Base-by-base conservation (phyloP, 2,113 vertebrate genomes). In the Psittacus erithacus region DNA sequence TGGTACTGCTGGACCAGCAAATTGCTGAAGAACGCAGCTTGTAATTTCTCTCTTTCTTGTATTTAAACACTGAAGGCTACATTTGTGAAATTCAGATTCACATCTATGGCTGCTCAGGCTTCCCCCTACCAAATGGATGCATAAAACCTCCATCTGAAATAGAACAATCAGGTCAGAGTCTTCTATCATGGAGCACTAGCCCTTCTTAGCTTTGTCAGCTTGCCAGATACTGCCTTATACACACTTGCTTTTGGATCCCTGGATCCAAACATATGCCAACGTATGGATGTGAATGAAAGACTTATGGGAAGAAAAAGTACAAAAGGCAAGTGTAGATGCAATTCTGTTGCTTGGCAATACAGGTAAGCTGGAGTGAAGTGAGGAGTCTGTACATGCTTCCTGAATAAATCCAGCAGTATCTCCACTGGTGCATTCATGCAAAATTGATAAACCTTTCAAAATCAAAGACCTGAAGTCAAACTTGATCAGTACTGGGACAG, bases 201-300 rank as follows among this genome's bases (percentile, higher is more conserved):
- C 22, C 49, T 49, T 18, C 49, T 59, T 62, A 74, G 25, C 14
- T 84, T 84, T 38, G 71, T 53, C 53, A 70, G 9, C 29, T 80
- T 88, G 59, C 28, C 82, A 90, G 44, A 35, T 67, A 69, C 7
- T 74, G 64, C 22, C 31, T 65, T 38, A 78, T 9, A 76, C 11
- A 39, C 11, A 16, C 7, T 63, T 0, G 0, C 23, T 83, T 83
- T 62, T 74, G 44, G 28, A 80, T 74, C 59, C 60, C 81, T 0
- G 5, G 53, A n/a, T 20, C 74, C 38, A 39, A 39, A 39, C 38
- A 10, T 39, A 77, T 59, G 28, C 8, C 43, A 88, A 53, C 8
- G 27, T 13, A 49, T 7, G 68, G 25, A 43, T 1, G 2, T 17
- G 33, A 59, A 62, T 49, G 50, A 50, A 92, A 57, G 44, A 47